These are phyloP conservation scores for Decapterus maruadsi DNA, from an alignment of 2,797 vertebrate genomes.

Conservation along the genomic window DNA sequence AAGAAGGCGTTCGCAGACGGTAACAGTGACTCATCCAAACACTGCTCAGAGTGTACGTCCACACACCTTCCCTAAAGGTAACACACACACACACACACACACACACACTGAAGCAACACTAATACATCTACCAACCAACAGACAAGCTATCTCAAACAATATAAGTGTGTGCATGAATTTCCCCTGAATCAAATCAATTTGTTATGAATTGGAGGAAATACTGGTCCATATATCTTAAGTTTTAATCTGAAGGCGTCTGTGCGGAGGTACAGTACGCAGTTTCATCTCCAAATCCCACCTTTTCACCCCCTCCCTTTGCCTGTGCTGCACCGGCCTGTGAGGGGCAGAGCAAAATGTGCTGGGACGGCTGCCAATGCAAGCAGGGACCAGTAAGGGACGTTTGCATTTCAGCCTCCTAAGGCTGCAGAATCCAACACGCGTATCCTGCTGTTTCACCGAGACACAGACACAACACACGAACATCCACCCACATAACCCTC, in stretches of 20 bases:
- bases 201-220: slow-evolving; percentile 3
- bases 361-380: slow-evolving; percentile 51
- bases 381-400: slow-evolving; percentile 40
- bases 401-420: slow-evolving; percentile 37
- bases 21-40: slow-evolving; percentile 52
- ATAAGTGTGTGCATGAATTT: slow-evolving; percentile 17
- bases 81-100: slow-evolving; percentile 19
- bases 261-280: background rate
- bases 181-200: background rate
- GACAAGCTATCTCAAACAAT: background rate
- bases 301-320: slow-evolving; percentile 12
- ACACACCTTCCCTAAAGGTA: slow-evolving; percentile 22
- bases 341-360: slow-evolving; percentile 43
- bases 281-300: slow-evolving; percentile 25
- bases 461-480: slow-evolving; percentile 64
- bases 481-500: slow-evolving; percentile 46
- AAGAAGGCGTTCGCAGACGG: slow-evolving; percentile 4
- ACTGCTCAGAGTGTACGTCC: slow-evolving; percentile 8
- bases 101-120: slow-evolving; percentile 3
- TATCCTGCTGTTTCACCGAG: slow-evolving; percentile 47
- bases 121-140: slow-evolving; percentile 13
- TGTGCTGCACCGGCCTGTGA: slow-evolving; percentile 25
- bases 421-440: slow-evolving; percentile 34
- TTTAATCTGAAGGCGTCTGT: background rate
- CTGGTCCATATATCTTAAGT: slow-evolving; percentile 3